Evolutionary conservation across 2,113 vertebrate species (phyloP), one percentile per base, ranked within the genome.

Genomic region (Rhea pennata): DNA sequence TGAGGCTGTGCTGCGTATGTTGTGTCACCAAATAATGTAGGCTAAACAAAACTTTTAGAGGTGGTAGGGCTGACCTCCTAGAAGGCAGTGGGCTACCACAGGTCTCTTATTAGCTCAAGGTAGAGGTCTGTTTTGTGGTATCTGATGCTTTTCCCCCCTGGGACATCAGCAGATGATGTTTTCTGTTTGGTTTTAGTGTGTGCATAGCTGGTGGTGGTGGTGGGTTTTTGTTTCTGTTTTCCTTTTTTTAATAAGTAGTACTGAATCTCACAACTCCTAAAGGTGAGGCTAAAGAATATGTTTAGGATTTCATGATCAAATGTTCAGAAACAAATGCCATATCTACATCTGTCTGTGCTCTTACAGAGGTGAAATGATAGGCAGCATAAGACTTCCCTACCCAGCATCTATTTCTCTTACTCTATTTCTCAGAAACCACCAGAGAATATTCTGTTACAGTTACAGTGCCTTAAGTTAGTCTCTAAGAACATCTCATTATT

Each of bases 81-180:
- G 9, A 26, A 53, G 15, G 14, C 1, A 0, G 12, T 14, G 0
- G 2, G 44, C 36, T 61, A 4, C 6, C 15, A 5, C 6, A 13
- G 8, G 12, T 44, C 1, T 48, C 1, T 56, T 48, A 7, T 9
- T 54, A 54, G 15, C 20, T 58, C 17, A 19, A 7, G 40, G 16
- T 59, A 29, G 27, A 76, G 12, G 5, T 48, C 21, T 50, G 4
- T 48, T 8, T n/a, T 15, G 7, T 59, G 23, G 4, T 56, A 9
- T 56, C 3, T 39, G 12, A 54, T 58, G 42, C 3, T 2, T 51
- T 59, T 39, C 23, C 22, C 10, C 48, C 10, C 0, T 27, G 24
- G 33, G 20, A 80, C 2, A 73, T 1, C 9, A 46, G 7, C 4
- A 27, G 67, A 8, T 17, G 23, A 9, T 15, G 26, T 14, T 53